Percentiles rank a stretch among this genome's conserved stretches.
Conservation (phyloP, 2,797 vertebrate genomes). For the Lagodon rhomboides region DNA sequence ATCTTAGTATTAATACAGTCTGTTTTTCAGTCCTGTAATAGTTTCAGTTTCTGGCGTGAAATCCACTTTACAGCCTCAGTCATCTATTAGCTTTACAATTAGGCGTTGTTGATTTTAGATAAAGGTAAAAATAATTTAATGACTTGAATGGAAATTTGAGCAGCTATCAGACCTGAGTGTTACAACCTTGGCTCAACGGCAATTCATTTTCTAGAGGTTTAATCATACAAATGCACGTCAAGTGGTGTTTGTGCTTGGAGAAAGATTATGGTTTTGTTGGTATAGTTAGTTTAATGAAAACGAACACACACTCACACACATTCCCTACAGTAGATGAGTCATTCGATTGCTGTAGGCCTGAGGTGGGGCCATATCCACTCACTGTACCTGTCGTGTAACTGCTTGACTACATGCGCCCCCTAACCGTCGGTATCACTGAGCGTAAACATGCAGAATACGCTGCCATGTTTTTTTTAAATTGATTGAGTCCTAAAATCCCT, state of each 20-base stretch:
- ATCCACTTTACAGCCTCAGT: not conserved
- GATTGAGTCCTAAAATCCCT: not conserved
- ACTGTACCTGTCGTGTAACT: not conserved
- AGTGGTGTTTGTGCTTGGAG: constrained; percentile 14
- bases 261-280: constrained; percentile 11
- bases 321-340: constrained; percentile 28
- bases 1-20: not conserved
- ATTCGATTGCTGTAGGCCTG: constrained; percentile 25
- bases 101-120: not conserved
- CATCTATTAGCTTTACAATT: not conserved
- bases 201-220: not conserved
- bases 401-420: not conserved
- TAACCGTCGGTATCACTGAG: not conserved
- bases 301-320: not conserved
- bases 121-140: not conserved
- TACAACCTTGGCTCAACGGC: not conserved
- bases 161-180: not conserved
- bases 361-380: constrained; percentile 16
- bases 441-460: not conserved
- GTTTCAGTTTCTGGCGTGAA: not conserved
- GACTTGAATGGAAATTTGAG: not conserved
- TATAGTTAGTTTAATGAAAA: constrained; percentile 8
- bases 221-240: constrained; percentile 1
- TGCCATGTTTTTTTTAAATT: not conserved
- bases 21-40: too few relatives aligned